Percentiles rank a stretch among this genome's conserved stretches.
Conservation (phyloP, 2,797 vertebrate genomes). For the Lepilemur septentrionalis region DNA sequence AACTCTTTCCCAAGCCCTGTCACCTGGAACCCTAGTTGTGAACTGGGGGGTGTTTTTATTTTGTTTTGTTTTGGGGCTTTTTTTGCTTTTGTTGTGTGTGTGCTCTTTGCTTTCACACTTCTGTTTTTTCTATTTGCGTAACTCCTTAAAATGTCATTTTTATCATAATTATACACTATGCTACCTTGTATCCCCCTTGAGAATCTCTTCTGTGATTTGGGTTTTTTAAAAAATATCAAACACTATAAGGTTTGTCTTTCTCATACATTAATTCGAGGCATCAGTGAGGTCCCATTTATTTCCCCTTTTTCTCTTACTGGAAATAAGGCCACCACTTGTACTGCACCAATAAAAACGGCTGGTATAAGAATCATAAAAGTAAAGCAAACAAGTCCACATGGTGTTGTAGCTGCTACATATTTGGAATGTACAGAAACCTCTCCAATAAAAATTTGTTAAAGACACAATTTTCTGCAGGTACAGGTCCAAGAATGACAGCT, state of each 20-base stretch:
- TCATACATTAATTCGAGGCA: conserved; percentile 72
- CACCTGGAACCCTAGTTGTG: neutral
- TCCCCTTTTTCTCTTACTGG: conserved; percentile 43
- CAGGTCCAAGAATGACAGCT: conserved; percentile 99
- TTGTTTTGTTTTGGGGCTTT: neutral
- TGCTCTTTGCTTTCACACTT: conserved; percentile 34
- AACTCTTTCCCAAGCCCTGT: neutral
- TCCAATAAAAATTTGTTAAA: conserved; percentile 89
- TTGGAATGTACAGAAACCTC: conserved; percentile 83
- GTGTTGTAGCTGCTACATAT: conserved; percentile 80
- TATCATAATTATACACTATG: neutral
- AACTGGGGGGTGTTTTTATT: conserved; percentile 1
- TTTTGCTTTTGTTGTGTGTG: neutral
- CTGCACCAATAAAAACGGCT: conserved; percentile 79
- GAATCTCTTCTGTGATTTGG: conserved; percentile 9
- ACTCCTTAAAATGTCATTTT: neutral
- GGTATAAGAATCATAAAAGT: conserved; percentile 84
- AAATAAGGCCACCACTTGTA: conserved; percentile 56
- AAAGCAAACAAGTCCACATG: conserved; percentile 58
- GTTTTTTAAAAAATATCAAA: conserved; percentile 6
- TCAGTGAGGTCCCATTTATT: conserved; percentile 75
- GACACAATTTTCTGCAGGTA: conserved; percentile 99
- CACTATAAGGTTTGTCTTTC: conserved; percentile 48
- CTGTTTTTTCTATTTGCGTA: neutral
- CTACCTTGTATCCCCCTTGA: neutral